A percentile compares a stretch with the other conserved stretches of the same genome.
phyloP scores from a whole-genome alignment of 2,113 vertebrate species.

The Zootoca vivipara region DNA sequence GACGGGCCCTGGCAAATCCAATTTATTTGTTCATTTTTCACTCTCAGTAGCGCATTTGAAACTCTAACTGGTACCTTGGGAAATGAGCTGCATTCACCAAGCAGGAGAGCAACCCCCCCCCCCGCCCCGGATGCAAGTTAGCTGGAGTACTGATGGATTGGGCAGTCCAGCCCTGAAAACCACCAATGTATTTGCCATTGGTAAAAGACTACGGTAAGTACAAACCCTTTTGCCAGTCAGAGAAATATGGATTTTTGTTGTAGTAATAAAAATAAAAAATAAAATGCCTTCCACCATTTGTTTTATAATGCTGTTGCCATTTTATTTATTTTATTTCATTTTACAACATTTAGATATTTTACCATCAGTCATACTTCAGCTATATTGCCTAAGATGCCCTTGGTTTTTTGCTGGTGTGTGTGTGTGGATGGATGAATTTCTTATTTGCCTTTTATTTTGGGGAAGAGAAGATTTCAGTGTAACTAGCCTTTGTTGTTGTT shows the following conservation, averaged over 20 bases:
- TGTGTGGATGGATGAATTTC: neutral
- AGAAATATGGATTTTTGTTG: slow-evolving; percentile 2
- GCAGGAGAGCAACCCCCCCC: neutral
- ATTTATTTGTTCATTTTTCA: slow-evolving; percentile 68
- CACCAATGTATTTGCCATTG: neutral
- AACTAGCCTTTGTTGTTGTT: slow-evolving; percentile 24
- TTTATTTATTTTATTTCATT: neutral
- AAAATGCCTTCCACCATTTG: neutral
- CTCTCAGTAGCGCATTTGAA: slow-evolving; percentile 55
- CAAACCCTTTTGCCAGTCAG: neutral
- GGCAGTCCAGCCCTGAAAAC: slow-evolving; percentile 30
- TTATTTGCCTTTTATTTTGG: slow-evolving; percentile 25
- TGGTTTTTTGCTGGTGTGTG: neutral
- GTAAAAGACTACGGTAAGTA: slow-evolving; percentile 9
- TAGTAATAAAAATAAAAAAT: neutral
- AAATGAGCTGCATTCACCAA: slow-evolving; percentile 52
- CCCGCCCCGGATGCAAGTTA: neutral
- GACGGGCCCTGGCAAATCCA: slow-evolving; percentile 55
- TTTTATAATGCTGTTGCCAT: slow-evolving; percentile 22
- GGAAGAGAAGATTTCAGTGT: slow-evolving; percentile 23
- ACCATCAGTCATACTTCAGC: neutral
- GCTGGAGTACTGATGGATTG: neutral
- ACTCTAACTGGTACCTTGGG: slow-evolving; percentile 43
- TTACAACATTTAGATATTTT: slow-evolving; percentile 13
- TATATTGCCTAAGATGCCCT: neutral